Conservation (phyloP, 2,888 invertebrate species). For the Stegophylla sp. region DNA sequence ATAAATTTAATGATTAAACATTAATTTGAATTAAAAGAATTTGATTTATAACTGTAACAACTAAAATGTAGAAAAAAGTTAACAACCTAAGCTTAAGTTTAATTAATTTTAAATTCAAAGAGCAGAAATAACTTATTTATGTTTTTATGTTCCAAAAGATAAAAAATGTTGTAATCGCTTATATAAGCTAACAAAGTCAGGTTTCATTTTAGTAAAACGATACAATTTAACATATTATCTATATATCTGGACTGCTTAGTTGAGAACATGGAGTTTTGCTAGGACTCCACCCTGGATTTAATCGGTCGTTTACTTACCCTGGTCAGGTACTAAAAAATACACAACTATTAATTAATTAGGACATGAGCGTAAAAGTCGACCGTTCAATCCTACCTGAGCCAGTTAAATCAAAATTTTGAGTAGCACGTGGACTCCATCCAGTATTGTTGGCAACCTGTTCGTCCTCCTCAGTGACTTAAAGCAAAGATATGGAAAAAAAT, state of each 20-base stretch:
- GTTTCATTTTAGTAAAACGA: constrained; percentile 18
- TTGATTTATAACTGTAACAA: constrained; percentile 29
- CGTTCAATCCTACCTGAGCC: constrained; percentile 32
- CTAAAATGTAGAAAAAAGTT: constrained; percentile 20
- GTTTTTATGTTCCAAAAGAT: constrained; percentile 2
- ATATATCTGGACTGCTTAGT: constrained; percentile 53
- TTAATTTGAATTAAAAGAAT: constrained; percentile 1
- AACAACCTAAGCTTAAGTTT: not conserved
- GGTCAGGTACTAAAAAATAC: constrained; percentile 57
- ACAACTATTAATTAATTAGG: constrained; percentile 51
- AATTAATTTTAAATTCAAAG: constrained; percentile 12
- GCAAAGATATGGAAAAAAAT: not conserved
- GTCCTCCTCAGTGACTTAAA: constrained; percentile 49
- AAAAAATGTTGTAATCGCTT: constrained; percentile 20
- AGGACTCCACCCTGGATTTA: constrained; percentile 36
- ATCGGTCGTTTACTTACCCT: constrained; percentile 48
- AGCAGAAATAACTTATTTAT: constrained; percentile 12
- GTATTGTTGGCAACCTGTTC: constrained; percentile 38
- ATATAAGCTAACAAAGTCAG: constrained; percentile 36
- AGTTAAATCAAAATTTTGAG: constrained; percentile 49
- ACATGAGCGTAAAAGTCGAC: constrained; percentile 1
- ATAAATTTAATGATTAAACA: not conserved
- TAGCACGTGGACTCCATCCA: constrained; percentile 45
- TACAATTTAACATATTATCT: constrained; percentile 47
- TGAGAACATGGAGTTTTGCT: constrained; percentile 52